Conservation (phyloP, 2,797 vertebrate genomes). For the Australoheros facetus region DNA sequence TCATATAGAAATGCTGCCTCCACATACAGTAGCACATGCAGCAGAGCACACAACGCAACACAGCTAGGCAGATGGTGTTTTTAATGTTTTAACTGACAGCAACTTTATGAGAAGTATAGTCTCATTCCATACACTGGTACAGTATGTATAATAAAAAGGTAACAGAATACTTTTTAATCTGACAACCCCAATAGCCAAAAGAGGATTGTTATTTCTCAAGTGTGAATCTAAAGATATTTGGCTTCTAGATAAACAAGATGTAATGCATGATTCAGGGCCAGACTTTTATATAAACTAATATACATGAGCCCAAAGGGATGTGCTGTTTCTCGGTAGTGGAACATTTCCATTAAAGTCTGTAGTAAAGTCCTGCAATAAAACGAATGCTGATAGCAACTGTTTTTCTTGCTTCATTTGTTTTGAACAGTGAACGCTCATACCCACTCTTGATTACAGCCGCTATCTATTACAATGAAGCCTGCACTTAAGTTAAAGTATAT, state of each 20-base stretch:
- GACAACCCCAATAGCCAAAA: not conserved
- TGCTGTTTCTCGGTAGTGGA: conserved; percentile 16
- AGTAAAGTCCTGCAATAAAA: conserved; percentile 33
- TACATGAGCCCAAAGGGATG: not conserved
- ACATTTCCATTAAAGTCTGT: conserved; percentile 33
- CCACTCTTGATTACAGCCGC: conserved; percentile 13
- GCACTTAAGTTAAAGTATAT: not conserved
- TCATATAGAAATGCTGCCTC: not conserved
- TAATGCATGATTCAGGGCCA: not conserved
- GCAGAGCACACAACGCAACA: not conserved
- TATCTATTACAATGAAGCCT: not conserved
- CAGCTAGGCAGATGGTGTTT: no score
- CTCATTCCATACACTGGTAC: not conserved
- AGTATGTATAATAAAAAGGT: not conserved
- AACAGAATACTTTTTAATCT: not conserved
- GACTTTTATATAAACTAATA: not conserved
- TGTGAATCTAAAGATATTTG: not conserved
- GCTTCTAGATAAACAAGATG: not conserved
- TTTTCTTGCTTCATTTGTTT: conserved; percentile 41
- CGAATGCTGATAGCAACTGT: conserved; percentile 18
- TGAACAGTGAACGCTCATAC: conserved; percentile 13
- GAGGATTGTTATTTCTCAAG: not conserved
- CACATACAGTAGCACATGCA: not conserved
- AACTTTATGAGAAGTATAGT: not conserved
- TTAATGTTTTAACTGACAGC: not conserved